phyloP scores from a whole-genome alignment of 2,888 invertebrate genomes.

The Geophilus truncorum region DNA sequence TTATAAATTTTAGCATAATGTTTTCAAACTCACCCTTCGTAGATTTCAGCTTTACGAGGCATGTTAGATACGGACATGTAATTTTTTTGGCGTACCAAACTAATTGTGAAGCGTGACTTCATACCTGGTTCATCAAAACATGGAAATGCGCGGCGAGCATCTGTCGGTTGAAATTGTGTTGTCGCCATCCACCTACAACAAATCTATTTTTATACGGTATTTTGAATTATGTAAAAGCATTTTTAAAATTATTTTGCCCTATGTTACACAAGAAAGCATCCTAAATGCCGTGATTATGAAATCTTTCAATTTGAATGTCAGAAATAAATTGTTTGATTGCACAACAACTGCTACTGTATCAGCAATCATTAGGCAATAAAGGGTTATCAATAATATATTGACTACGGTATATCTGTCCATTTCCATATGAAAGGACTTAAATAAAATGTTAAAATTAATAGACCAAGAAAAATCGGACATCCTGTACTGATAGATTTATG shows the following conservation, averaged over 20 bases:
- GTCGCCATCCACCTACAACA: slow-evolving; percentile 43
- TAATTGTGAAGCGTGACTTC: slow-evolving; percentile 47
- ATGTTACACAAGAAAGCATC: no score
- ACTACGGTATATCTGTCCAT: no score
- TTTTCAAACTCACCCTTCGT: no score
- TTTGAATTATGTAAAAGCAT: no score
- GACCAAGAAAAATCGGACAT: not conserved
- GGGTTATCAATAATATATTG: no score
- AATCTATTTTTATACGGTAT: not conserved
- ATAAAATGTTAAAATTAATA: not conserved
- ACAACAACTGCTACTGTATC: no score
- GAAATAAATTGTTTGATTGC: no score
- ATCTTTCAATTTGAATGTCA: no score
- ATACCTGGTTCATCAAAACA: slow-evolving; percentile 50
- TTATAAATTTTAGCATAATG: no score
- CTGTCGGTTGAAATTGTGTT: slow-evolving; percentile 49
- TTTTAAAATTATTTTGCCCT: no score
- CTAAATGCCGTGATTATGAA: no score
- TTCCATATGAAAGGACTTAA: not conserved
- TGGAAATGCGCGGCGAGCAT: slow-evolving; percentile 49
- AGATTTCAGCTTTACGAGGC: slow-evolving; percentile 29
- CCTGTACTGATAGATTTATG: not conserved
- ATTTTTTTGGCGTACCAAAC: slow-evolving; percentile 43
- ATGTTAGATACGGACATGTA: slow-evolving; percentile 37
- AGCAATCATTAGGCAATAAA: no score